Evolutionary conservation across 2,797 vertebrate species (phyloP).

Genomic region (Salarias fasciatus): DNA sequence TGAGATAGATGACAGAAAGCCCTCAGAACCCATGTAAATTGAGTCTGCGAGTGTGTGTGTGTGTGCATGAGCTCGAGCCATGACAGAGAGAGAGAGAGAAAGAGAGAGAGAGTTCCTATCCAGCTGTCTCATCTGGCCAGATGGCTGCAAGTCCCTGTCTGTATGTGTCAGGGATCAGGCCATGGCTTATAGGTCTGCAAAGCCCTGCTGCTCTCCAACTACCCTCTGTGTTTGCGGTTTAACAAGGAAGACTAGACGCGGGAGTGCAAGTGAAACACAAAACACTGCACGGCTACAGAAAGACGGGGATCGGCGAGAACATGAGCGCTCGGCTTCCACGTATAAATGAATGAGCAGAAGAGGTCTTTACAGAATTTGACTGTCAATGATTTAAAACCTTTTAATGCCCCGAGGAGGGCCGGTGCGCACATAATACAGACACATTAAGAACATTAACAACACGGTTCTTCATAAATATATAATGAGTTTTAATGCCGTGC

Average conservation of each 20-base stretch:
- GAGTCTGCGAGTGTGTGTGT: slow-evolving; percentile 14
- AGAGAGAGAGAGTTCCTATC: slow-evolving; percentile 27
- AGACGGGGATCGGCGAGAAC: no score
- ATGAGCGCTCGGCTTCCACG: slow-evolving; percentile 7
- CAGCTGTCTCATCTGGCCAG: slow-evolving; percentile 64
- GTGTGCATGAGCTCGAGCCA: slow-evolving; percentile 32
- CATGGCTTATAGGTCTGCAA: slow-evolving; percentile 53
- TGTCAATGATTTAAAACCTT: slow-evolving; percentile 34
- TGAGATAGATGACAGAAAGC: slow-evolving; percentile 49
- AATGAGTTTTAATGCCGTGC: slow-evolving; percentile 1
- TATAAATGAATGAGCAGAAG: slow-evolving; percentile 10
- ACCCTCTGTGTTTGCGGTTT: slow-evolving; percentile 22
- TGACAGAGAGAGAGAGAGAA: slow-evolving; percentile 21
- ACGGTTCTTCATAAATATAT: slow-evolving; percentile 21
- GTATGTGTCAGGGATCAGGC: slow-evolving; percentile 60
- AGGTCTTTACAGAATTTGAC: slow-evolving; percentile 14
- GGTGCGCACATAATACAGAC: slow-evolving; percentile 9
- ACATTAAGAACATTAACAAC: slow-evolving; percentile 11
- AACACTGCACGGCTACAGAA: no score
- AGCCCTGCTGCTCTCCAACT: slow-evolving; percentile 47
- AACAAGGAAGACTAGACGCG: slow-evolving; percentile 13
- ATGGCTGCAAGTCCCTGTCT: slow-evolving; percentile 64
- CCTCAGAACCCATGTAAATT: slow-evolving; percentile 40
- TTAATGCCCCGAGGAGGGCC: slow-evolving; percentile 21
- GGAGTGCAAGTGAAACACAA: neutral